Base-by-base conservation (phyloP, 2,888 invertebrate genomes). In the Geophilus truncorum region DNA sequence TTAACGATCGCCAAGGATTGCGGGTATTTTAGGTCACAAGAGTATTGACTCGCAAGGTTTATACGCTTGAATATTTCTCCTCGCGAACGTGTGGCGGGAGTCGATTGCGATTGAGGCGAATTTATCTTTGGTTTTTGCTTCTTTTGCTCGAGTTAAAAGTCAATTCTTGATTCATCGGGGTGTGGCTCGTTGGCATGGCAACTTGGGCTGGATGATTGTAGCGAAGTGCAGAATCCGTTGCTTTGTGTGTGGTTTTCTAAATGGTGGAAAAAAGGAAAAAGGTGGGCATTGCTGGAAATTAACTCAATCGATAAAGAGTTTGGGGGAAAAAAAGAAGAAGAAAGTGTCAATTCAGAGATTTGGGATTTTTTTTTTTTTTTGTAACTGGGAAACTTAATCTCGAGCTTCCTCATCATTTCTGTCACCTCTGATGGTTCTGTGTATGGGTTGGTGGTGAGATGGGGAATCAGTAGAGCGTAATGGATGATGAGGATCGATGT, bases 101-200 rank as follows among this genome's bases (percentile, higher is more conserved):
- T n/a, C n/a, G 25, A 70, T 15, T 23, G 23, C 70, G 70, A 70
- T 28, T 70, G 25, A 25, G 28, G 70, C 70, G 51, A 70, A 25
- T 70, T 70, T 70, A 70, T 70, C 70, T 70, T 70, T 51, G 18
- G 51, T 51, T 70, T 70, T 28, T n/a, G n/a, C n/a, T n/a, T n/a
- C 7, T 12, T 18, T 45, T 45, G 70, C 25, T 70, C n/a, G 25
- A 70, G 70, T 70, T 70, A 25, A n/a, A 45, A 70, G 70, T 70
- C 70, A 70, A 70, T 70, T 70, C 70, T 70, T 70, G 70, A 70
- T 70, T 70, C 70, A 70, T 70, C 28, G 70, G 70, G 70, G 70
- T 70, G 70, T 70, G 70, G 70, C 28, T 70, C 10, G 70, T 70
- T 12, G 70, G 15, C 70, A 70, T 70, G 70, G 70, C 28, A 70